A percentile compares a stretch with the other conserved stretches of the same genome.
These are phyloP conservation scores for Gallinago stenura DNA, from an alignment of 2,797 vertebrate species.

Conservation along the genomic window DNA sequence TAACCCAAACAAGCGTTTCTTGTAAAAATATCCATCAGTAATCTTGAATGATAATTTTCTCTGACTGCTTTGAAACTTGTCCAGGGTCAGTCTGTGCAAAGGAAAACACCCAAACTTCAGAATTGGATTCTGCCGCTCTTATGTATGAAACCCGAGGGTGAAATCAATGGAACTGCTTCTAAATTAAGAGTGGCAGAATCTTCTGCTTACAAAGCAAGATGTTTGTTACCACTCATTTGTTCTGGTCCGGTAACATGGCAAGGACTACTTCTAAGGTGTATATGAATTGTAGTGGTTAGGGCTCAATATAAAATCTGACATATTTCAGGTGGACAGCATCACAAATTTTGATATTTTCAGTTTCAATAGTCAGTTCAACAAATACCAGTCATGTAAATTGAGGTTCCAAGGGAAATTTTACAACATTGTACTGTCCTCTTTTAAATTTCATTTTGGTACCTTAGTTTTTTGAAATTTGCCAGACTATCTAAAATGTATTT, in stretches of 20 bases:
- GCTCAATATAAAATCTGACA: not conserved
- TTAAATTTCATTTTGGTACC: not conserved
- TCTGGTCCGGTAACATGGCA: not conserved
- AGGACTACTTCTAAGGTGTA: not conserved
- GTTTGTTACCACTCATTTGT: not conserved
- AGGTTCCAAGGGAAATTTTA: not conserved
- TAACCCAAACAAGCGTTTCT: not conserved
- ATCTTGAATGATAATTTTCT: not conserved
- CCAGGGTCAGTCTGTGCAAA: not conserved
- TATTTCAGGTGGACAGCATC: not conserved
- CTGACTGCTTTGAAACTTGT: not conserved
- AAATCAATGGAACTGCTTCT: not conserved
- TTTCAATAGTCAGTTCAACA: not conserved
- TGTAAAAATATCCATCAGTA: not conserved
- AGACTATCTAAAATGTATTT: not conserved
- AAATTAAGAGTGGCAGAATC: not conserved
- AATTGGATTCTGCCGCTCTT: not conserved
- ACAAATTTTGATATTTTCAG: not conserved
- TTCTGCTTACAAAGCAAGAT: constrained; percentile 23
- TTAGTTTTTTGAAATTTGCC: not conserved
- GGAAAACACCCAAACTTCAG: not conserved
- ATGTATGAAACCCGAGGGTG: not conserved
- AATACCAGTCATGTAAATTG: not conserved
- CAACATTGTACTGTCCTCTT: not conserved
- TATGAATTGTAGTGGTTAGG: not conserved